Evolutionary conservation across 2,113 vertebrate genomes (phyloP), one percentile per base, ranked within the genome.

Genomic region (Lampris megalopsis): DNA sequence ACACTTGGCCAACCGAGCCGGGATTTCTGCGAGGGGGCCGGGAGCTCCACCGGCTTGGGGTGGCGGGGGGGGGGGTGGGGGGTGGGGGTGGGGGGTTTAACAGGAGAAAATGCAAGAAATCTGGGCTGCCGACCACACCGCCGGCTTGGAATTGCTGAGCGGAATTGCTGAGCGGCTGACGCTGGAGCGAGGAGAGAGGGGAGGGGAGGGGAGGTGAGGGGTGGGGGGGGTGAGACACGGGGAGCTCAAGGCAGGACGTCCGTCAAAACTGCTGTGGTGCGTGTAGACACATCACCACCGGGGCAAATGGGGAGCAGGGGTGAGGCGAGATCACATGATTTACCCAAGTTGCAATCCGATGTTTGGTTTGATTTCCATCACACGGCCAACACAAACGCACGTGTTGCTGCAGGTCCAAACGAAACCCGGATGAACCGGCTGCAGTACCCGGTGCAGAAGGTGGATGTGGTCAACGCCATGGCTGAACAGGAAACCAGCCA

Each of bases 111-210:
- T 64, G 75, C 48, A 59, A 83, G 80, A 86, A 90, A 88, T 88
- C 84, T 76, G 88, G 86, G 82, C 86, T 87, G 73, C 87, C 45
- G 67, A 84, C 79, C 86, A 84, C 72, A 86, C 81, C 73, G 60
- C 75, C 76, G 85, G 79, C 83, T 72, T 42, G 63, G 61, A 73
- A 88, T 88, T 84, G 89, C 89, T 86, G 83, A 87, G 87, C 82
- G 83, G 89, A 93, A 90, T 90, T 85, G 87, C 81, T 84, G 90
- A 91, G 89, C 91, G 88, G 85, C 84, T 88, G 79, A 90, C 91
- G 89, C 89, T 61, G 80, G 78, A 86, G 65, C 42, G 75, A 76
- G 80, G 66, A 80, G 77, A 57, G 77, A 87, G 84, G 35, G 56
- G 54, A 7, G 8, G 24, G 4, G n/a, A 7, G 3, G 85, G 74